These are phyloP conservation scores for Embidobia sp. DNA, from an alignment of 2,888 invertebrate species.

Conservation along the genomic window DNA sequence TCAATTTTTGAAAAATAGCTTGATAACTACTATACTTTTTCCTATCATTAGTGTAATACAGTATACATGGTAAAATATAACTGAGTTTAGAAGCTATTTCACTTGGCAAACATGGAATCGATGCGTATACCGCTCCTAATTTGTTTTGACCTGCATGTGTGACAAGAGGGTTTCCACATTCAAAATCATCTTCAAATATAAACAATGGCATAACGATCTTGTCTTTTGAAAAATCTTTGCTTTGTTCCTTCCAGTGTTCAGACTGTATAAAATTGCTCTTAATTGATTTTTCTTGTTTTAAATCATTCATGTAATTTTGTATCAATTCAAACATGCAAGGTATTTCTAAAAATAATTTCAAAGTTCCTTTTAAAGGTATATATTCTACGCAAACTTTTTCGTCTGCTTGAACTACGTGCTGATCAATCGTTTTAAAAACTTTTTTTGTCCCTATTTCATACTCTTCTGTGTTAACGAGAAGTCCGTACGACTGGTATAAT, in stretches of 20 bases:
- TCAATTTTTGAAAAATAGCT: conserved; percentile 27
- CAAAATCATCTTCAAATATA: conserved; percentile 18
- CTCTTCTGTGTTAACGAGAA: conserved; percentile 20
- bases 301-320: conserved; percentile 16
- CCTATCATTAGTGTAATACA: conserved; percentile 34
- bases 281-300: conserved; percentile 17
- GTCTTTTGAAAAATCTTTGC: conserved; percentile 5
- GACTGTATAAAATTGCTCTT: conserved; percentile 33
- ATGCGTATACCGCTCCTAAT: conserved; percentile 32
- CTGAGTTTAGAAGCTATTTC: conserved; percentile 23
- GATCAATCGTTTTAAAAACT: background rate
- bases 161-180: conserved; percentile 20
- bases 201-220: conserved; percentile 26
- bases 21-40: conserved; percentile 20
- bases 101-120: conserved; percentile 22
- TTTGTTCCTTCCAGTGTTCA: conserved; percentile 16
- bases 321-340: conserved; percentile 18
- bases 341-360: conserved; percentile 35
- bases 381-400: conserved; percentile 2
- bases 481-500: conserved; percentile 18
- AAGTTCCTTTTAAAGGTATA: conserved; percentile 25
- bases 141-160: conserved; percentile 36
- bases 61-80: conserved; percentile 24
- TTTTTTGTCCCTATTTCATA: conserved; percentile 18
- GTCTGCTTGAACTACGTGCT: no score